Percentiles rank a stretch among this genome's conserved stretches.
Evolutionary conservation across 2,113 vertebrate species (phyloP).

Genomic region (Pachyramphus minor): DNA sequence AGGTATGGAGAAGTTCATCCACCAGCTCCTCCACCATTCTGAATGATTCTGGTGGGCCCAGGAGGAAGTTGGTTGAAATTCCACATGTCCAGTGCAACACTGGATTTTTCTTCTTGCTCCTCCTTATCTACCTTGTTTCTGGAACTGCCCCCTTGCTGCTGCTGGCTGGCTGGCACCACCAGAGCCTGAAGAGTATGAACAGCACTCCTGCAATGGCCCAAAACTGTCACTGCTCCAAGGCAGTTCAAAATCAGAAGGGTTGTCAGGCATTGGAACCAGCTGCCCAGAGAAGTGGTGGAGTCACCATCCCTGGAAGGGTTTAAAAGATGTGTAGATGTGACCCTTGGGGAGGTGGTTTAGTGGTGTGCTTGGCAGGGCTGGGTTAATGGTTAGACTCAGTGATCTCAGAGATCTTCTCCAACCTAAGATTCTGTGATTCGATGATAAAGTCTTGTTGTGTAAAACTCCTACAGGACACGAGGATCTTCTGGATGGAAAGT

Average conservation of each 20-base stretch:
- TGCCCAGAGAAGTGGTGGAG: not conserved
- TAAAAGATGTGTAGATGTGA: not conserved
- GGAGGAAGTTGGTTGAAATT: not conserved
- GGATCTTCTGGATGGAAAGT: not conserved
- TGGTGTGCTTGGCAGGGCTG: not conserved
- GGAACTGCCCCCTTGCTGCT: not conserved
- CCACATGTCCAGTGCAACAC: not conserved
- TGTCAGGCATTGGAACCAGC: not conserved
- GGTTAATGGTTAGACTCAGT: not conserved
- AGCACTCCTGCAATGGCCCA: not conserved
- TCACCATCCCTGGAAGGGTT: not conserved
- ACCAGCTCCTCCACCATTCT: not conserved
- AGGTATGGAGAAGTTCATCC: not conserved
- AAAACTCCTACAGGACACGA: not conserved
- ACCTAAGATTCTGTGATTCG: not conserved
- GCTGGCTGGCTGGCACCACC: not conserved
- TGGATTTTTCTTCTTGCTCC: not conserved
- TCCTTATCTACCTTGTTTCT: not conserved
- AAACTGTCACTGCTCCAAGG: not conserved
- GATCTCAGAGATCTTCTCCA: not conserved
- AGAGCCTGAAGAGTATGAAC: not conserved
- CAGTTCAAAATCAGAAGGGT: not conserved
- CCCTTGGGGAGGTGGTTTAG: not conserved
- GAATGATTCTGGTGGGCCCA: not conserved
- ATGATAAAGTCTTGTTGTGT: not conserved